phyloP scores from a whole-genome alignment of 1,140 invertebrate genomes.

The Drosophila subpulchrella region DNA sequence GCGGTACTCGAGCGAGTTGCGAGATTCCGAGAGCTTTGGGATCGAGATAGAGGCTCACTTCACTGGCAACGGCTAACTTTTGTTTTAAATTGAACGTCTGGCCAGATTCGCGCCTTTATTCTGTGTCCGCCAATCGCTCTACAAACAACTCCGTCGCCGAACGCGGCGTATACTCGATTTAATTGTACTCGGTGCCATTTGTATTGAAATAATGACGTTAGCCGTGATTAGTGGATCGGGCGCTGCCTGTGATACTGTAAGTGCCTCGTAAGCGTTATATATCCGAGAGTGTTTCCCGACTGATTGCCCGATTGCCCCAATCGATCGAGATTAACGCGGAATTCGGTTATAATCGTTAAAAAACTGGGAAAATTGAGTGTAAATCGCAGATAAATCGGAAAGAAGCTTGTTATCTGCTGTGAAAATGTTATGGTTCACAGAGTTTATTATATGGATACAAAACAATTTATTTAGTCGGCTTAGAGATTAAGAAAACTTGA shows the following conservation, averaged over 20 bases:
- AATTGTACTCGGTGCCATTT: slow-evolving; percentile 22
- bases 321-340: slow-evolving; percentile 17
- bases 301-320: slow-evolving; percentile 26
- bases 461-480: too few relatives aligned
- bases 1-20: slow-evolving; percentile 60
- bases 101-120: slow-evolving; percentile 65
- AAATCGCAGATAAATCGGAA: slow-evolving; percentile 13
- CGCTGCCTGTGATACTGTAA: slow-evolving; percentile 56
- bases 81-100: slow-evolving; percentile 60
- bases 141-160: slow-evolving; percentile 47
- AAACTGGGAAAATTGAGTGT: slow-evolving; percentile 4
- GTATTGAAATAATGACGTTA: slow-evolving; percentile 45
- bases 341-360: slow-evolving; percentile 8
- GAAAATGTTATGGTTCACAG: neutral
- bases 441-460: neutral
- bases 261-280: slow-evolving; percentile 47
- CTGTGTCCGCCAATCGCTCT: slow-evolving; percentile 57
- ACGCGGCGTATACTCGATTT: slow-evolving; percentile 61
- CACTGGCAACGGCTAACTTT: slow-evolving; percentile 42
- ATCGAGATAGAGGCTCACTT: slow-evolving; percentile 42
- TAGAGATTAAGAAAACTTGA: too few relatives aligned
- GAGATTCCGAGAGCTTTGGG: slow-evolving; percentile 65
- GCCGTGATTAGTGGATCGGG: slow-evolving; percentile 55
- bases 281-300: slow-evolving; percentile 13
- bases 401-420: fast-evolving